Evolutionary conservation across 2,888 invertebrate genomes (phyloP), one percentile per base, ranked within the genome.

Genomic region (Acanthococcus lagerstroemiae): DNA sequence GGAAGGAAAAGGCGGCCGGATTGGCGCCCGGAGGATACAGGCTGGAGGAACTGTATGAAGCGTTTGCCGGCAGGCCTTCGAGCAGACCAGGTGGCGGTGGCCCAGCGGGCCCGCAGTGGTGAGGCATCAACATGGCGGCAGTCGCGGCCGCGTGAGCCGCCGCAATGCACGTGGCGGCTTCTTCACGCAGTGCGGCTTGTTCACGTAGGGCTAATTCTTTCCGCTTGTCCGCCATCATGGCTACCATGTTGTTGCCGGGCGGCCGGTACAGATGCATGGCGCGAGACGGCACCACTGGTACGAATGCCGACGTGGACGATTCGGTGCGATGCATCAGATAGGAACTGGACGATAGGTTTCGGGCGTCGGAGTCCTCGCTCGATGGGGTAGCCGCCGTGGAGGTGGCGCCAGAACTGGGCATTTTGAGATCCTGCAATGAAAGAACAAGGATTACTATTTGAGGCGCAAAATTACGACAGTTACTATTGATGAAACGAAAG

Each of bases 141-240:
- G 77, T 75, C 3, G 78, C 76, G 2, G 75, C 77, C 6, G 76
- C 76, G 68, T 76, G 76, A 1, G 81, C 82, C 0, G 85, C 86
- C 50, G 85, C 87, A 68, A 76, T 76, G 1, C 81, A 82, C 0
- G 85, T 86, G 50, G 85, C 87, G 60, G 90, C 78, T 74, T 90
- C 90, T 75, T 30, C 55, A 6, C 77, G 77, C 69, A 76, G 76
- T 1, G 82, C 82, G 0, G 86, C 87, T 52, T 86, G 87, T 73
- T 87, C 86, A 19, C 86, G 78, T 57, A 88, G 76, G 0, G 87
- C 88, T 58, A 90, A 78, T 73, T 90, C 90, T 75, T 90, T 90
- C 67, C 89, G 80, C 74, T 90, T 91, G 74, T 90, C 90, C 3
- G 88, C 89, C 89, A 90, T 90, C 86, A 90, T 89, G 45, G 90